phyloP scores from a whole-genome alignment of 2,113 vertebrate genomes.

The Passer montanus region DNA sequence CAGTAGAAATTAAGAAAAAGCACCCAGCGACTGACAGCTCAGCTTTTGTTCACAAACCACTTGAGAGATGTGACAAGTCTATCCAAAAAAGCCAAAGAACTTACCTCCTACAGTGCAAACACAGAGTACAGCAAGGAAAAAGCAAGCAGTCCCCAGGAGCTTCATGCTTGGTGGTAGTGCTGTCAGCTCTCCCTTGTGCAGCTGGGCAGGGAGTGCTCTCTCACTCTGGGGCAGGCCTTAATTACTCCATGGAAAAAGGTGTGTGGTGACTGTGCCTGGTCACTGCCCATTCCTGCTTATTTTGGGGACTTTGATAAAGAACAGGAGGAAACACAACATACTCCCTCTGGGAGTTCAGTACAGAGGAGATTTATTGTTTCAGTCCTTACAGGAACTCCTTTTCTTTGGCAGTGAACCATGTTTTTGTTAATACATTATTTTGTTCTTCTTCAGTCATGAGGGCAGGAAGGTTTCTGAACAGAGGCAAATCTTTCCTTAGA shows the following conservation, averaged over 20 bases:
- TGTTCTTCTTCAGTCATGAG: constrained; percentile 75
- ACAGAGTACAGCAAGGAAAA: constrained; percentile 48
- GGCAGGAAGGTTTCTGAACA: constrained; percentile 69
- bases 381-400: constrained; percentile 81
- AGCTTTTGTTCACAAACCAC: background rate
- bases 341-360: constrained; percentile 80
- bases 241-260: constrained; percentile 76
- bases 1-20: background rate
- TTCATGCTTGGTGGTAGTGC: constrained; percentile 58
- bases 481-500: constrained; percentile 66
- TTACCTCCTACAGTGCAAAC: constrained; percentile 59
- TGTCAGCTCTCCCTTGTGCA: constrained; percentile 4
- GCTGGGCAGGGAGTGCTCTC: constrained; percentile 41
- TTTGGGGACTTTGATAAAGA: constrained; percentile 82
- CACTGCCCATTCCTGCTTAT: constrained; percentile 78
- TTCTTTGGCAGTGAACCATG: constrained; percentile 78
- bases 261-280: constrained; percentile 54
- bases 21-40: background rate
- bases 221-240: constrained; percentile 44
- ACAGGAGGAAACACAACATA: constrained; percentile 79
- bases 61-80: background rate
- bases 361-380: constrained; percentile 83
- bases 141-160: constrained; percentile 4
- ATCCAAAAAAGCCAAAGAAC: background rate
- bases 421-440: constrained; percentile 79